phyloP scores from a whole-genome alignment of 2,888 invertebrate genomes.

The Oligia latruncula region DNA sequence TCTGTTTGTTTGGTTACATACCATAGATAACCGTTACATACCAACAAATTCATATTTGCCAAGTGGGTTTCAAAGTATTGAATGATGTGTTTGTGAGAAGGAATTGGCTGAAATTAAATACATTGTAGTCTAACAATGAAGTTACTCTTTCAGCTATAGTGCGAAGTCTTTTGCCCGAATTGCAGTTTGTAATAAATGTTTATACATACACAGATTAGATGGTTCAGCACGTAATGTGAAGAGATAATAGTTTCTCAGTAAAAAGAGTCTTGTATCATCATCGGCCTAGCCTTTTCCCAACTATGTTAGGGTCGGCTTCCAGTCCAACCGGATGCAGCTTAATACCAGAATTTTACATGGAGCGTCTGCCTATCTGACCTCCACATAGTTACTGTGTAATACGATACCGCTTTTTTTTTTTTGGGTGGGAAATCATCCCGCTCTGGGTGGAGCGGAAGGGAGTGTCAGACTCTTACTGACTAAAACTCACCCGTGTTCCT shows the following conservation, averaged over 20 bases:
- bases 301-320: no score
- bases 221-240: neutral
- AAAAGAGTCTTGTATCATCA: neutral
- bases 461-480: no score
- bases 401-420: no score
- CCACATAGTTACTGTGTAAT: no score
- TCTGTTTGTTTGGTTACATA: neutral
- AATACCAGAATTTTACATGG: no score
- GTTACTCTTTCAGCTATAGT: neutral
- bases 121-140: conserved; percentile 1
- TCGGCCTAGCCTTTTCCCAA: no score
- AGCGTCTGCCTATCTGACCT: no score
- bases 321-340: no score
- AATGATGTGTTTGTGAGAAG: neutral
- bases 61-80: neutral
- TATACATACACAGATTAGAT: neutral
- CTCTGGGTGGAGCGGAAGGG: no score
- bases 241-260: neutral
- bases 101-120: neutral
- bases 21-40: neutral
- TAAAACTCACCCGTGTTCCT: no score
- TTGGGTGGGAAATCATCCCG: no score
- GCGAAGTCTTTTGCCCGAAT: neutral
- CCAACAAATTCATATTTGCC: neutral
- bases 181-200: neutral